Base-by-base conservation (phyloP, 2,888 invertebrate genomes). In the Pocota personata region DNA sequence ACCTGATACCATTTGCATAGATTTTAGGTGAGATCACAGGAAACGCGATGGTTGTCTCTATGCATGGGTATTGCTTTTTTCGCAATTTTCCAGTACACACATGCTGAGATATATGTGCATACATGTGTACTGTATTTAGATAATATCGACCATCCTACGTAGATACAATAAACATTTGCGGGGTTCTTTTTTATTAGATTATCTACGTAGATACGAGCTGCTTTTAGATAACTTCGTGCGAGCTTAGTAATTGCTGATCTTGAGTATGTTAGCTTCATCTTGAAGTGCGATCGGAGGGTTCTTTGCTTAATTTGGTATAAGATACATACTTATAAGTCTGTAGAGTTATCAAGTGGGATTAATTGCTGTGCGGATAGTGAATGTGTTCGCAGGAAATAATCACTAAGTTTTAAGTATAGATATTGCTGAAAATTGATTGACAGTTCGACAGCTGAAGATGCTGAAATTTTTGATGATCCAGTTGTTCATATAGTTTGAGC, bases 1-100 rank as follows among this genome's bases (percentile, higher is more conserved):
- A 60, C 62, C 58, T 60, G 84, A 84, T 58, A 69, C 35, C 58
- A 88, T 88, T 87, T 87, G 87, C 88, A 88, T 88, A 88, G 57
- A 67, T 43, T 83, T 87, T 87, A 84, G 88, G 88, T 64, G 73
- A 87, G 88, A 87, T 87, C 82, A 86, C 87, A 88, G 88, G 88
- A 88, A 88, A 87, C 80, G 86, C 75, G 32, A 80, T 76, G 80
- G 35, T 73, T 80, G 73, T 58, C 46, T 73, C 19, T 35, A 16
- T 24, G 52, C 21, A 46, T 55, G 55, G 52, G 62, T 40, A 62
- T 37, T 50, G n/a, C 14, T 48, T 43, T 40, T 43, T 69, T 30
- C 16, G 37, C 46, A 37, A 57, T 46, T 64, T 46, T 58, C 48
- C 19, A 30, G 40, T 40, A 30, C 67, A 66, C 57, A 80, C 16